Base-by-base conservation (phyloP, 1,140 invertebrate genomes). In the Papilio polytes region DNA sequence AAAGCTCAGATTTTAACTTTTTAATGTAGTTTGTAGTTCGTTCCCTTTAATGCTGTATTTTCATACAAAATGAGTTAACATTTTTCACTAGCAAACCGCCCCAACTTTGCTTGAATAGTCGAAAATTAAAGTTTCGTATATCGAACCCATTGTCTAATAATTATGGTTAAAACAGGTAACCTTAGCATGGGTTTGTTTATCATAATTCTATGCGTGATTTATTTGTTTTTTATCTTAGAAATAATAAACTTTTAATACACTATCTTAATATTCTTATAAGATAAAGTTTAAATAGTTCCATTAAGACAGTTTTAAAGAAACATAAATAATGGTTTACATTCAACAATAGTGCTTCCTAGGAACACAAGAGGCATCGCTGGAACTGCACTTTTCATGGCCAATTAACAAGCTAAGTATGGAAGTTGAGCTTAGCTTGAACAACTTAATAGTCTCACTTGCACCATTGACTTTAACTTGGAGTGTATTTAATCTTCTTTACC, bases 401-500 rank as follows among this genome's bases (percentile, higher is more conserved):
- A 78, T 78, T 78, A 78, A 66, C 77, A 78, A 78, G 56, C 77
- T 59, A 78, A 78, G 77, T 44, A 66, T 63, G 41, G 56, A 78
- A 78, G 77, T 78, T 66, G 18, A 78, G 77, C 77, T 78, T 63
- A 66, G 77, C 53, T 51, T 36, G 56, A 10, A 56, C 31, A 78
- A 78, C 44, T 78, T 78, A 78, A 63, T 66, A 51, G 77, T 78
- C 56, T 63, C 77, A 51, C 63, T 31, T 78, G 77, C 77, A 66
- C 77, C 77, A 78, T 78, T 78, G 56, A 78, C 53, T 78, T 77
- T 77, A 78, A 78, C 31, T 76, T 63, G 77, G 56, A 78, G 36
- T 41, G 53, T 77, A 66, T 78, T 78, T 78, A 78, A 78, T 78
- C 77, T 78, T 78, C 77, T 66, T 78, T 63, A 78, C 46, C 36